Conservation (phyloP, 2,113 vertebrate species). For the Apaloderma vittatum region DNA sequence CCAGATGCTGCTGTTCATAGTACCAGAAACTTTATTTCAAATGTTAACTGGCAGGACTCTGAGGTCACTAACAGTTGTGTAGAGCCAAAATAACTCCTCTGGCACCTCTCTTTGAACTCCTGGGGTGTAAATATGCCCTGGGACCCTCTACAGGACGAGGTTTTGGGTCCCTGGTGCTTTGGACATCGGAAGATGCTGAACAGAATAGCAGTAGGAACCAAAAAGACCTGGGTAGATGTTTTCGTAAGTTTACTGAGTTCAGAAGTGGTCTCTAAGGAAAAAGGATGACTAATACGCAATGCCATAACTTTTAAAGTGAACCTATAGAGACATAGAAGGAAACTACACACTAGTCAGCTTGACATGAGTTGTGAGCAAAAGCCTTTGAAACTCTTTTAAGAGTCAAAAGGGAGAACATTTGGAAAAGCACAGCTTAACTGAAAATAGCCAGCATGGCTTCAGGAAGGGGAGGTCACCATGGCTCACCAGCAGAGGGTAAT, state of each 20-base stretch:
- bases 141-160: background rate
- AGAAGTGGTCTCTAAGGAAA: slow-evolving; percentile 55
- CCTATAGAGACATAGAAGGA: slow-evolving; percentile 69
- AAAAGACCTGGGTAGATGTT: slow-evolving; percentile 51
- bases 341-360: slow-evolving; percentile 58
- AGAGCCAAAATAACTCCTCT: background rate
- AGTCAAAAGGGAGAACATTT: slow-evolving; percentile 78
- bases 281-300: slow-evolving; percentile 67
- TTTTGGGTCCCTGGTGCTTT: background rate
- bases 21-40: background rate
- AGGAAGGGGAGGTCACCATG: slow-evolving; percentile 76
- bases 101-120: background rate
- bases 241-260: slow-evolving; percentile 72
- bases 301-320: slow-evolving; percentile 61
- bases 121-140: background rate
- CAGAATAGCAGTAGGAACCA: slow-evolving; percentile 4
- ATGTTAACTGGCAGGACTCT: background rate
- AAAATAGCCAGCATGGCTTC: slow-evolving; percentile 52
- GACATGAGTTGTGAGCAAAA: slow-evolving; percentile 78
- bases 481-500: slow-evolving; percentile 73
- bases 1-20: background rate
- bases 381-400: slow-evolving; percentile 79
- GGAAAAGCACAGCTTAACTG: slow-evolving; percentile 65
- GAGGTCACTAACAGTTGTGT: background rate
- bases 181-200: background rate